A percentile compares a stretch with the other conserved stretches of the same genome.
phyloP scores from a whole-genome alignment of 2,113 vertebrate species.

The Ariopsis seemanni region DNA sequence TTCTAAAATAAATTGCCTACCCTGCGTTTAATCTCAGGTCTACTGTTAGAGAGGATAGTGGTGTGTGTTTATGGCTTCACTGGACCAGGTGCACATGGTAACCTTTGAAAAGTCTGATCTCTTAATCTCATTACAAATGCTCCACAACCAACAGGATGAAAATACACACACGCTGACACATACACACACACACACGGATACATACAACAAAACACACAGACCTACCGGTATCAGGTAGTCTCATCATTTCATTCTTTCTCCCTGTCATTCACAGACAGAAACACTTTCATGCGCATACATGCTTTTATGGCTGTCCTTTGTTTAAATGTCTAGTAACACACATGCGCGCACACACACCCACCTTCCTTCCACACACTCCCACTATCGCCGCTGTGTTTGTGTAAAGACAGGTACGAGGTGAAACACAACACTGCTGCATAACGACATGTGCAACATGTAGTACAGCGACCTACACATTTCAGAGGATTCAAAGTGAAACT shows the following conservation, averaged over 20 bases:
- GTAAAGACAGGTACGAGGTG: conserved; percentile 54
- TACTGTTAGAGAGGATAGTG: neutral
- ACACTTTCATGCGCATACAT: neutral
- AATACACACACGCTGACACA: neutral
- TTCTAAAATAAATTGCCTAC: too few relatives aligned
- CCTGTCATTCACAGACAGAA: neutral
- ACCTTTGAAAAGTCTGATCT: conserved; percentile 67
- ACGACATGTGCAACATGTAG: neutral
- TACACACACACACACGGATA: neutral
- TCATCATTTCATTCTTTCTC: neutral
- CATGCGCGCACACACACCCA: neutral
- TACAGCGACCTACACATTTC: neutral
- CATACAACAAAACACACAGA: conserved; percentile 29
- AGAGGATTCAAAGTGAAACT: neutral
- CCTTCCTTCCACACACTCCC: conserved; percentile 6
- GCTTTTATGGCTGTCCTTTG: neutral
- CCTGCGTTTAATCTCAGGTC: neutral
- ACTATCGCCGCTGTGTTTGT: conserved; percentile 53
- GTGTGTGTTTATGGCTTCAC: conserved; percentile 52
- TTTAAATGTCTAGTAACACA: conserved; percentile 3
- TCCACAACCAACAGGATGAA: conserved; percentile 37
- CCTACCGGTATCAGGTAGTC: neutral
- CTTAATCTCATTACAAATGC: conserved; percentile 71
- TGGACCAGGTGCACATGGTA: conserved; percentile 58
- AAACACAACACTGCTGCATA: conserved; percentile 29